Base-by-base conservation (phyloP, 2,888 invertebrate species). In the Brachynemurus nebulosus region DNA sequence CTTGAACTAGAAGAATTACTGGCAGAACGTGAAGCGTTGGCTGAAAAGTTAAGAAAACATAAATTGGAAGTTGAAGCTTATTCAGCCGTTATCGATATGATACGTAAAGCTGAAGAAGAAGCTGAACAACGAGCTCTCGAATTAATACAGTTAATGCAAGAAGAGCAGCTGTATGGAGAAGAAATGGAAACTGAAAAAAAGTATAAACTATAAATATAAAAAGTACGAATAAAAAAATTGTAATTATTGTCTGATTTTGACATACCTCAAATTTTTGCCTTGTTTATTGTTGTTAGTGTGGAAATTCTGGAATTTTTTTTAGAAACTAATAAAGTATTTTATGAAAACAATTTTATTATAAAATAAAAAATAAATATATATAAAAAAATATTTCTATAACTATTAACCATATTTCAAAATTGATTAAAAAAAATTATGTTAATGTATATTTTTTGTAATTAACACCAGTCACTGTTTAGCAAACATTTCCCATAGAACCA, bases 401-500 rank as follows among this genome's bases (percentile, higher is more conserved):
- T 4, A 38, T 38, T 16, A 33, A 16, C 16, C 33, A 33, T 33
- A 14, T 33, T 33, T 9, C n/a, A 33, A 6, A 33, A 14, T 33
- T 16, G n/a, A 33, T 14, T 33, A 14, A 14, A 14, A 6, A 6
- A 33, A 33, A 6, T 8, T 33, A 33, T 6, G 33, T 33, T 25
- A 9, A 25, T n/a, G 8, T 25, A 25, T 20, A 20, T 3, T 19
- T 19, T 37, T 20, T 12, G 9, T 3, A 2, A 3, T 53, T 52
- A 64, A 59, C 95, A 95, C 88, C 91, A 95, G 21, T 76, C 71
- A 3, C 63, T 52, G 57, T 95, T 90, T 47, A 74, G 66, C 51
- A 78, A 68, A 59, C 95, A 96, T 68, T 93, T 95, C 40, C 85
- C 89, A 62, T 82, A 75, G 62, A 84, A 91, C 95, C 95, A 96